Percentiles rank a stretch among this genome's conserved stretches.
Conservation (phyloP, 2,113 vertebrate species). For the Mustelus asterias region DNA sequence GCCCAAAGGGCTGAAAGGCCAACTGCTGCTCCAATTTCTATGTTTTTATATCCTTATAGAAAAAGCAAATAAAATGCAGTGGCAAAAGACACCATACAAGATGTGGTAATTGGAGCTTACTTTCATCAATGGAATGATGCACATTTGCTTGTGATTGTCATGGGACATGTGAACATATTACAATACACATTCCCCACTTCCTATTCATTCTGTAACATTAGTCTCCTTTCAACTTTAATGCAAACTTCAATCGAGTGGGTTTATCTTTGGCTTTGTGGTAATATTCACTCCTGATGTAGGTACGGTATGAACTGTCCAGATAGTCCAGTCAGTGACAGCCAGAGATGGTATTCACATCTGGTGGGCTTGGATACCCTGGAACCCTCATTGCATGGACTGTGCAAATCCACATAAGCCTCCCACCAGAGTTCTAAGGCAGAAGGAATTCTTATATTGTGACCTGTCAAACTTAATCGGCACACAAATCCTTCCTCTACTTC, state of each 20-base stretch:
- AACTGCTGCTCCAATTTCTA: too few species aligned
- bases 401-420: too few species aligned
- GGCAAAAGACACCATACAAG: not conserved
- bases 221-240: not conserved
- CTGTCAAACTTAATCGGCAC: not conserved
- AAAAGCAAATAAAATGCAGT: not conserved
- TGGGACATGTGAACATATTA: not conserved
- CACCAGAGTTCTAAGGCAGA: not conserved
- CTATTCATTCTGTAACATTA: not conserved
- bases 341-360: too few species aligned
- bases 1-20: too few species aligned
- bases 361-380: too few species aligned
- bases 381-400: too few species aligned
- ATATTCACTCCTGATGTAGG: not conserved
- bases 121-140: not conserved
- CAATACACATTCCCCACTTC: not conserved
- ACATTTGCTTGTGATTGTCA: not conserved
- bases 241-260: not conserved
- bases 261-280: not conserved
- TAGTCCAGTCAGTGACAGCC: not conserved
- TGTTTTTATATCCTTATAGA: too few species aligned
- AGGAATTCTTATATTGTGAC: not conserved
- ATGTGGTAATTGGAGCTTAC: not conserved
- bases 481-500: not conserved
- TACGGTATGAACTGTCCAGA: not conserved